Conservation (phyloP, 2,888 invertebrate species). For the Phengaris alcon region DNA sequence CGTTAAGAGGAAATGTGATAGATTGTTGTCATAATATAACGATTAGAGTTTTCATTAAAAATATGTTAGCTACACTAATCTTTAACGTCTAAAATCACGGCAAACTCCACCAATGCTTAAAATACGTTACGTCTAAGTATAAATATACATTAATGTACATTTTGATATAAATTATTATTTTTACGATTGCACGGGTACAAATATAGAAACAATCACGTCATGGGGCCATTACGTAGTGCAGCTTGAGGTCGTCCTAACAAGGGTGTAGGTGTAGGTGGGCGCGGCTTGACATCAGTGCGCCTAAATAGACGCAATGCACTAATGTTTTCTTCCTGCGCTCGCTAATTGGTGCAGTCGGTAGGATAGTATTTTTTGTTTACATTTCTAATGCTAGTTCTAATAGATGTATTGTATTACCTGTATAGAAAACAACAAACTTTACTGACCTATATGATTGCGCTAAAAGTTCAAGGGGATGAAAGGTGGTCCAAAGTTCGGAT, state of each 20-base stretch:
- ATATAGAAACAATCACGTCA: constrained; percentile 18
- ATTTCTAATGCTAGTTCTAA: background rate
- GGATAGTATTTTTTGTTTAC: background rate
- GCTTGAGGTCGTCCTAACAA: constrained; percentile 9
- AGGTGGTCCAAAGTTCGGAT: too few relatives aligned
- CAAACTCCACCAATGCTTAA: background rate
- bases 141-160: background rate
- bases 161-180: background rate
- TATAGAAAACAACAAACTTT: background rate
- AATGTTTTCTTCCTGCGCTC: constrained; percentile 13
- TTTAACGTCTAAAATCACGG: background rate
- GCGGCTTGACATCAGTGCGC: background rate
- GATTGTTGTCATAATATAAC: too few relatives aligned
- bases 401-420: background rate
- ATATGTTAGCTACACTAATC: background rate
- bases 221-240: constrained; percentile 4
- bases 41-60: too few relatives aligned
- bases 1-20: too few relatives aligned
- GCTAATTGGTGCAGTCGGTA: background rate
- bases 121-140: background rate
- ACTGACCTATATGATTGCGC: too few relatives aligned
- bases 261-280: constrained; percentile 6
- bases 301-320: background rate
- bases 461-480: too few relatives aligned
- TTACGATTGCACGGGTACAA: background rate